These are phyloP conservation scores for Pycnomerus fuliginosus DNA, from an alignment of 2,888 invertebrate genomes.

Conservation along the genomic window DNA sequence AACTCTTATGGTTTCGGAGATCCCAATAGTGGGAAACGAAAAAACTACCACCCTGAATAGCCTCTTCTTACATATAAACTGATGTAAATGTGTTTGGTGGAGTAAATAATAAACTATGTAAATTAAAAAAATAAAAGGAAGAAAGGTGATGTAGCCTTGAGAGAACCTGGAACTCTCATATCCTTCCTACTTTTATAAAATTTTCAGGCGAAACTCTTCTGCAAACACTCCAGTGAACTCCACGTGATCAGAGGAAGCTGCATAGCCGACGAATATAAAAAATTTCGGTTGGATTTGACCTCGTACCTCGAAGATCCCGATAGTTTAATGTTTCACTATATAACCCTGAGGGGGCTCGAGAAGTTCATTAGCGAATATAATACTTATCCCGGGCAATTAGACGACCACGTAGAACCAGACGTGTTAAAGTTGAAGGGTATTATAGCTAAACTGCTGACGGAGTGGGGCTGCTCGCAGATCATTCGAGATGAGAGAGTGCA, in stretches of 20 bases:
- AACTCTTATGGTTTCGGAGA: too few species aligned
- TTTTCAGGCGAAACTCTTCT: slow-evolving; percentile 72
- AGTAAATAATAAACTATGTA: too few species aligned
- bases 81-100: too few species aligned
- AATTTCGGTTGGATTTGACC: slow-evolving; percentile 42
- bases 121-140: slow-evolving; percentile 1
- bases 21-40: too few species aligned
- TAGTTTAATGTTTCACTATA: slow-evolving; percentile 84
- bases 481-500: slow-evolving; percentile 90
- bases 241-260: slow-evolving; percentile 76
- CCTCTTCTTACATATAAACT: too few species aligned
- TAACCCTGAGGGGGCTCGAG: slow-evolving; percentile 87
- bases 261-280: slow-evolving; percentile 79
- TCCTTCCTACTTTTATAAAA: too few species aligned
- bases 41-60: too few species aligned
- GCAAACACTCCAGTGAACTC: slow-evolving; percentile 83
- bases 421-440: slow-evolving; percentile 79
- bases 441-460: slow-evolving; percentile 69
- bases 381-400: slow-evolving; percentile 85
- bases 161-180: too few species aligned
- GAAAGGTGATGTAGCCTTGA: not conserved
- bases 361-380: slow-evolving; percentile 86
- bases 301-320: slow-evolving; percentile 73
- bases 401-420: slow-evolving; percentile 84
- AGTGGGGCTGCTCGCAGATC: slow-evolving; percentile 77